Percentiles rank a stretch among this genome's conserved stretches.
These are phyloP conservation scores for Scopus umbretta DNA, from an alignment of 2,113 vertebrate genomes.

Conservation along the genomic window DNA sequence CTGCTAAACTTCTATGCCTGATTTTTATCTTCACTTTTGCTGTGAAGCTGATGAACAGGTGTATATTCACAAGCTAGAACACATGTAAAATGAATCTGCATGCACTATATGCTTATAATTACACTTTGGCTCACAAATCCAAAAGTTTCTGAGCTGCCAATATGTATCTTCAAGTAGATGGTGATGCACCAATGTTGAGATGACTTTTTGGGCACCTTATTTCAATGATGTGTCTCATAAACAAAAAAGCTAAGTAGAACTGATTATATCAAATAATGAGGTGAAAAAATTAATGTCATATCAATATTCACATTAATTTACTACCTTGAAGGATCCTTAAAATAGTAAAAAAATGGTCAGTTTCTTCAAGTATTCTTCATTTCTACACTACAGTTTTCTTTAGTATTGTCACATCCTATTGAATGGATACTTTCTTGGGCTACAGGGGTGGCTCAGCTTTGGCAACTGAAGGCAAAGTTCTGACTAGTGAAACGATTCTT, in stretches of 20 bases:
- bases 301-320: neutral
- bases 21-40: neutral
- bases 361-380: neutral
- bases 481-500: neutral
- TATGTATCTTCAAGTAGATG: neutral
- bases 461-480: neutral
- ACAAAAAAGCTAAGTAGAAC: neutral
- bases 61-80: neutral
- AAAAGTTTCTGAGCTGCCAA: neutral
- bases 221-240: neutral
- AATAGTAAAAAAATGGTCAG: neutral
- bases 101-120: neutral
- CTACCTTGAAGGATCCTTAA: neutral
- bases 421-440: neutral
- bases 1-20: neutral
- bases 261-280: neutral
- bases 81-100: neutral
- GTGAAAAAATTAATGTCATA: neutral
- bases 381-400: neutral
- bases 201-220: neutral
- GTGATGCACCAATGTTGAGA: neutral
- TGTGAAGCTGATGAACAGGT: neutral
- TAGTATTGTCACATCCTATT: neutral
- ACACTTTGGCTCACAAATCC: neutral
- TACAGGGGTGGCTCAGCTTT: neutral